These are phyloP conservation scores for Adelphocoris suturalis DNA, from an alignment of 2,888 invertebrate genomes.

Conservation along the genomic window DNA sequence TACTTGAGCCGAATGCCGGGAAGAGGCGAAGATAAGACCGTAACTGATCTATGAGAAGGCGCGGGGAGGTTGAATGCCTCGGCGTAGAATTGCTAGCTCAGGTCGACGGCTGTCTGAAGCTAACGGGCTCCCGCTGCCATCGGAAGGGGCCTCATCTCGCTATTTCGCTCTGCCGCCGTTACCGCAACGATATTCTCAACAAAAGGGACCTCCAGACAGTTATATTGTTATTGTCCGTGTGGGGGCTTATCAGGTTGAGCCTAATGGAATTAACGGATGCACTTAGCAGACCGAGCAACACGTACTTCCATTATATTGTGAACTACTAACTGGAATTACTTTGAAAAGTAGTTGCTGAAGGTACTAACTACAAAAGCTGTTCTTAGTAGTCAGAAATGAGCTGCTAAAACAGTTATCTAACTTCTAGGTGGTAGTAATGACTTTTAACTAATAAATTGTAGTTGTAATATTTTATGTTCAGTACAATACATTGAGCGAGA, in stretches of 20 bases:
- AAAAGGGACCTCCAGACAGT: constrained; percentile 44
- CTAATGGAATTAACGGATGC: too few species aligned
- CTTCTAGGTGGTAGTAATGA: too few species aligned
- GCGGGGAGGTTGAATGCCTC: constrained; percentile 66
- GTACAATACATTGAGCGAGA: too few species aligned
- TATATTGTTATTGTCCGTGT: constrained; percentile 22
- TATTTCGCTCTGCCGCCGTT: constrained; percentile 47
- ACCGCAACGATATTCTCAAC: constrained; percentile 40
- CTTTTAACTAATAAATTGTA: too few species aligned
- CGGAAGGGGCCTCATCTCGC: constrained; percentile 43
- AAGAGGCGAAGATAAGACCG: constrained; percentile 65
- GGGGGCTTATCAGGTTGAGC: constrained; percentile 14
- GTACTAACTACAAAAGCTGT: too few species aligned
- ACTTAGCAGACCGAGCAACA: too few species aligned
- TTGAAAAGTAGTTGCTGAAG: too few species aligned
- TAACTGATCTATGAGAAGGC: constrained; percentile 60
- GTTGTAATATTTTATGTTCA: too few species aligned
- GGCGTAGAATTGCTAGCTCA: constrained; percentile 69
- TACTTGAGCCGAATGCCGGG: constrained; percentile 41
- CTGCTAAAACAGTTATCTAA: too few species aligned
- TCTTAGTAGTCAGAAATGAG: too few species aligned
- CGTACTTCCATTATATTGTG: too few species aligned
- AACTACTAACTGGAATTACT: too few species aligned
- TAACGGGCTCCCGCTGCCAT: constrained; percentile 59
- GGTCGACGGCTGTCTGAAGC: constrained; percentile 64